These are phyloP conservation scores for Ganaspis brasiliensis DNA, from an alignment of 2,888 invertebrate species.

Conservation along the genomic window DNA sequence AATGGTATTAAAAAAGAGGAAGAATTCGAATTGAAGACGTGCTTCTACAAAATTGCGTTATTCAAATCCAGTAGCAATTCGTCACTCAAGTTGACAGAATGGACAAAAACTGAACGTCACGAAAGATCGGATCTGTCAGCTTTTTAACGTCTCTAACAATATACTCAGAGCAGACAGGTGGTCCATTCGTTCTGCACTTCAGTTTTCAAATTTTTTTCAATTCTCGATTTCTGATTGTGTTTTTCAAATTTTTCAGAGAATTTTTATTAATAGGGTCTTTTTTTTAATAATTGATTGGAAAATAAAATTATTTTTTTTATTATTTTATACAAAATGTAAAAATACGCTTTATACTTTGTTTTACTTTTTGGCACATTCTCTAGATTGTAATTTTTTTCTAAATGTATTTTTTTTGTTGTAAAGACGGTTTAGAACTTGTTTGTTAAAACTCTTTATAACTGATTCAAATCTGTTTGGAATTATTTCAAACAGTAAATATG, in stretches of 20 bases:
- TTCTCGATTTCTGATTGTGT: neutral
- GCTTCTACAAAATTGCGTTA: conserved; percentile 38
- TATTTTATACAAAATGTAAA: too few species aligned
- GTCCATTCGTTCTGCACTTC: conserved; percentile 15
- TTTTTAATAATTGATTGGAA: too few species aligned
- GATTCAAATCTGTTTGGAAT: too few species aligned
- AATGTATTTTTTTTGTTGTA: too few species aligned
- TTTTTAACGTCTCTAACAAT: conserved; percentile 39
- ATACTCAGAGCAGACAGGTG: conserved; percentile 12
- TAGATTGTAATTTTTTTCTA: too few species aligned
- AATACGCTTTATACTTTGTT: too few species aligned
- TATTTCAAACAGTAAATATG: too few species aligned
- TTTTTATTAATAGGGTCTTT: too few species aligned
- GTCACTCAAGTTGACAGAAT: conserved; percentile 34
- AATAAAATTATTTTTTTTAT: too few species aligned
- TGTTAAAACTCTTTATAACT: too few species aligned
- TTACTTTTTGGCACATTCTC: too few species aligned
- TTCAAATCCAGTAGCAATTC: conserved; percentile 37
- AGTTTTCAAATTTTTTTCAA: conserved; percentile 10
- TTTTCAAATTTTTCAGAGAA: neutral
- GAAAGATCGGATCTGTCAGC: conserved; percentile 31
- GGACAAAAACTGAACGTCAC: conserved; percentile 28
- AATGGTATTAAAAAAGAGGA: conserved; percentile 28
- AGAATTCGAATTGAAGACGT: conserved; percentile 19
- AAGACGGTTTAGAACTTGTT: too few species aligned